phyloP scores from a whole-genome alignment of 2,797 vertebrate genomes.

The Myotis daubentonii region DNA sequence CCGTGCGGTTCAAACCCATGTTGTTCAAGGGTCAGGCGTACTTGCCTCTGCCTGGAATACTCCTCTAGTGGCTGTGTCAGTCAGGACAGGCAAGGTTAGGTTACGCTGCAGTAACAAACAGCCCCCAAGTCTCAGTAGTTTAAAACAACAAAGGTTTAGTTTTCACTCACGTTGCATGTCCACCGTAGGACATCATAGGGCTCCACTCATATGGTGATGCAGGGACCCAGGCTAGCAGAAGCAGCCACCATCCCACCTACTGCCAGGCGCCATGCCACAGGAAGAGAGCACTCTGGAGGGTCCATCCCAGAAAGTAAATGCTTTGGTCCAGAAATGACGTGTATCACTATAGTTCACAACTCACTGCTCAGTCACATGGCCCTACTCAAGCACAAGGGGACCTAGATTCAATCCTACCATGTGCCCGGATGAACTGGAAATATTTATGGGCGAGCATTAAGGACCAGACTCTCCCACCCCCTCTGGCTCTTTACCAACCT shows the following conservation, averaged over 20 bases:
- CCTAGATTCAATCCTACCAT: not conserved
- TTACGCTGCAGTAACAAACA: not conserved
- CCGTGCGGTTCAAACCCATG: not conserved
- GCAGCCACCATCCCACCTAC: not conserved
- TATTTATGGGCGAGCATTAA: not conserved
- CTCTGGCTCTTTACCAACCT: not conserved
- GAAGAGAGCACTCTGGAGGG: not conserved
- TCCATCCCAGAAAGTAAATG: not conserved
- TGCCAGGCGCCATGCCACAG: not conserved
- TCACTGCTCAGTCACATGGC: not conserved
- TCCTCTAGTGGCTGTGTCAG: not conserved
- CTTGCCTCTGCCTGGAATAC: not conserved
- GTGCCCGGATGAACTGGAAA: not conserved
- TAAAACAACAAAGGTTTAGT: not conserved
- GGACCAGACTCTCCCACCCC: not conserved
- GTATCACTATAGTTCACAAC: not conserved
- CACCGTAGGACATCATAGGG: not conserved
- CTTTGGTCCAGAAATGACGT: not conserved
- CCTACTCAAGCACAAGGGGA: not conserved
- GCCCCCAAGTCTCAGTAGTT: not conserved
- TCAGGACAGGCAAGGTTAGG: not conserved
- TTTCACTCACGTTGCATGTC: not conserved
- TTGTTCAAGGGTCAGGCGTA: not conserved
- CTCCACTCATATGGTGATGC: accelerated
- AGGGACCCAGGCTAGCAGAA: not conserved